A percentile compares a stretch with the other conserved stretches of the same genome.
Conservation (phyloP, 2,888 invertebrate genomes). For the Ceraclea dissimilis region DNA sequence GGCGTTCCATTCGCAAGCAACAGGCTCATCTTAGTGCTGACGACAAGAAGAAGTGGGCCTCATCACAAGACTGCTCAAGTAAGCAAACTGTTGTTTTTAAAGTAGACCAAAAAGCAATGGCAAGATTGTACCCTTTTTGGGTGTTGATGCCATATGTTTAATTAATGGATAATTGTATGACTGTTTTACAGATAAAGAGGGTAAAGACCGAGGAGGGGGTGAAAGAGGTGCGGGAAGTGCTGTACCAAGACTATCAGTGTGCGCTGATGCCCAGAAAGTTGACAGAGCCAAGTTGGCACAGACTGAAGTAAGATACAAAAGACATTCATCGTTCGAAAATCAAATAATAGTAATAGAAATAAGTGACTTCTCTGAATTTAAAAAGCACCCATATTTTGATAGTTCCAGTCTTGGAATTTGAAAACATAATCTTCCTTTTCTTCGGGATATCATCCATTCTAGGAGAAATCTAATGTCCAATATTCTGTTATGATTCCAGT, state of each 20-base stretch:
- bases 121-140: too few species aligned
- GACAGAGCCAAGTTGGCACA: constrained; percentile 87
- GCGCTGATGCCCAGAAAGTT: constrained; percentile 90
- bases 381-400: too few species aligned
- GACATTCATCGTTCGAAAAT: too few species aligned
- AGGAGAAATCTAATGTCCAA: too few species aligned
- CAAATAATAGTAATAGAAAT: too few species aligned
- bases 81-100: constrained; percentile 34
- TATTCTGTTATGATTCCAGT: constrained; percentile 49
- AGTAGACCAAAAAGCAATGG: too few species aligned
- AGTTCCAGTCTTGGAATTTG: too few species aligned
- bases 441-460: too few species aligned
- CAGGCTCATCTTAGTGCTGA: constrained; percentile 75
- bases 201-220: constrained; percentile 69
- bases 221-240: constrained; percentile 71
- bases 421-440: too few species aligned
- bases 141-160: too few species aligned
- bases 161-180: neutral
- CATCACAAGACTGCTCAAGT: constrained; percentile 90
- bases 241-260: constrained; percentile 82
- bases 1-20: constrained; percentile 76
- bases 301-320: constrained; percentile 81
- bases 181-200: constrained; percentile 62
- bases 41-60: constrained; percentile 87
- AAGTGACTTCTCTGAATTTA: too few species aligned